Conservation (phyloP, 2,888 invertebrate species). For the Galerucella calmariensis region DNA sequence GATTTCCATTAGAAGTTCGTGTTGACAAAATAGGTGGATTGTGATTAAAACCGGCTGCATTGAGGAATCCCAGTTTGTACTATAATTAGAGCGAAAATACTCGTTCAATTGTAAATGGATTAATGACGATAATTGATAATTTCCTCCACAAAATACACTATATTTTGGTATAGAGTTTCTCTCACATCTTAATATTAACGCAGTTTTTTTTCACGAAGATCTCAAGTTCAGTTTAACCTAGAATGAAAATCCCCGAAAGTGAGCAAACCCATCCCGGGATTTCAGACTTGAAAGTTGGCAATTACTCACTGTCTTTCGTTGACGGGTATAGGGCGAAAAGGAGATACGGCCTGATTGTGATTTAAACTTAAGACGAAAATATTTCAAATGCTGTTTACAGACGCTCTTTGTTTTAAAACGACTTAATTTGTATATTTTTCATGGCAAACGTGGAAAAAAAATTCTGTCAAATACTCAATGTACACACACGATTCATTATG, state of each 20-base stretch:
- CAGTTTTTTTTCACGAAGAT: not conserved
- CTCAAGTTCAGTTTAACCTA: conserved; percentile 2
- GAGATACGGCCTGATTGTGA: conserved; percentile 47
- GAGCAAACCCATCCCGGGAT: conserved; percentile 59
- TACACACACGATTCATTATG: too few relatives aligned
- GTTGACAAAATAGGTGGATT: conserved; percentile 13
- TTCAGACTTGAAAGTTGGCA: conserved; percentile 55
- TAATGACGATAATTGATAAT: not conserved
- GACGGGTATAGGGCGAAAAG: conserved; percentile 33
- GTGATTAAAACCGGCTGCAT: conserved; percentile 13
- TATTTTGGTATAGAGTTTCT: not conserved
- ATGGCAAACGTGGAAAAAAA: too few relatives aligned
- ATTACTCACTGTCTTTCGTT: conserved; percentile 58
- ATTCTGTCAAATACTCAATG: too few relatives aligned
- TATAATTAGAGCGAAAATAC: conserved; percentile 2
- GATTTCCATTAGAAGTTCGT: conserved; percentile 30
- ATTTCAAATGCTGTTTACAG: conserved; percentile 40
- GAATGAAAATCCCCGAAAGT: conserved; percentile 50
- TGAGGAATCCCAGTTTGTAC: conserved; percentile 1
- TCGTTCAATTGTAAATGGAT: not conserved
- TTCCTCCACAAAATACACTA: not conserved
- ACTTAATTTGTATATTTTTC: not conserved
- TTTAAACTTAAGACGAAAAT: conserved; percentile 42
- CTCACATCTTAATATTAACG: not conserved
- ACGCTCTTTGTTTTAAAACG: conserved; percentile 30